These are phyloP conservation scores for Cryptoblepharus egeriae DNA, from an alignment of 2,797 vertebrate species.

Conservation along the genomic window DNA sequence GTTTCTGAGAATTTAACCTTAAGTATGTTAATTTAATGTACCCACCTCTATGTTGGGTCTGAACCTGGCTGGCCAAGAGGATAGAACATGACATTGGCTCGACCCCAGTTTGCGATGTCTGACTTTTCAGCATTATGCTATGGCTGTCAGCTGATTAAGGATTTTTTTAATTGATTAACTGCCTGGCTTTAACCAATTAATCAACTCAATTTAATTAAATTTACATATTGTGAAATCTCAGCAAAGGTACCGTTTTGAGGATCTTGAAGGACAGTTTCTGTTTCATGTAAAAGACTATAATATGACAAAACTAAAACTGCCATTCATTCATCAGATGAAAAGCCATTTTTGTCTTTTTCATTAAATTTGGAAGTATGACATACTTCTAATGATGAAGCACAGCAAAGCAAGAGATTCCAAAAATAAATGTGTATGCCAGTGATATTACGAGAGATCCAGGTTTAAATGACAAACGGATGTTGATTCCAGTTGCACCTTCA, in stretches of 20 bases:
- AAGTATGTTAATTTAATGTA: background rate
- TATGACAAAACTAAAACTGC: background rate
- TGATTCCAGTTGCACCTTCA: background rate
- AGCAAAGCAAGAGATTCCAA: background rate
- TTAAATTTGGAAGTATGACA: background rate
- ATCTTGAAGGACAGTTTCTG: background rate
- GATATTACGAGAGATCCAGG: background rate
- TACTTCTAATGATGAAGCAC: background rate
- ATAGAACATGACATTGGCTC: background rate
- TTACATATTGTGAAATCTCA: conserved; percentile 10
- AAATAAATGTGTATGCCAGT: background rate
- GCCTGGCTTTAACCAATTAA: conserved; percentile 29
- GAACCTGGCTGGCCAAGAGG: background rate
- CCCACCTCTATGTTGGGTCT: background rate
- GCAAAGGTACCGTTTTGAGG: background rate
- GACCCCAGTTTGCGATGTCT: background rate
- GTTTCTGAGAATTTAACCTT: background rate
- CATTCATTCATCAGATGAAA: background rate
- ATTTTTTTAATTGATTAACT: conserved; percentile 30
- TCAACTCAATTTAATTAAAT: conserved; percentile 32
- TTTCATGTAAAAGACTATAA: background rate
- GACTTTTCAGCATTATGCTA: background rate
- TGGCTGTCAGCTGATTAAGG: background rate
- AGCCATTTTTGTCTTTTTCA: background rate
- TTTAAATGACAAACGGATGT: background rate